Percentiles rank a stretch among this genome's conserved stretches.
phyloP scores from a whole-genome alignment of 2,797 vertebrate genomes.

The Periparus ater region DNA sequence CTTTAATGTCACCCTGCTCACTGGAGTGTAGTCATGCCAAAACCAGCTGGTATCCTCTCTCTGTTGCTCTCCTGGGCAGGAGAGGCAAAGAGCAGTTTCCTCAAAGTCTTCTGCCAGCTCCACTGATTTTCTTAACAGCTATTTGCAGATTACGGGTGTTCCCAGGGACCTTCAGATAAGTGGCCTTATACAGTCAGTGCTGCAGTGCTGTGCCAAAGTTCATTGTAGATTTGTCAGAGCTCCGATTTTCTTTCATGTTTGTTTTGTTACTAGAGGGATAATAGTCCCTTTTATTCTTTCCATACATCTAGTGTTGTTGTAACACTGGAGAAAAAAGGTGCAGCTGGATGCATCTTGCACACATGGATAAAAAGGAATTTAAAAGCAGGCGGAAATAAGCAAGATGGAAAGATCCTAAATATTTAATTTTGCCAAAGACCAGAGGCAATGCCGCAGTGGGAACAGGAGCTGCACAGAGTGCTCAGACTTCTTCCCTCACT shows the following conservation, averaged over 20 bases:
- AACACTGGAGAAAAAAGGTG: neutral
- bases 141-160: constrained; percentile 46
- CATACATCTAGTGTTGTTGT: neutral
- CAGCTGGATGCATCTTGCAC: neutral
- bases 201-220: constrained; percentile 42
- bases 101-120: neutral
- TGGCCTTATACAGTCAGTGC: neutral
- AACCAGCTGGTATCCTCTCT: constrained; percentile 12
- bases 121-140: constrained; percentile 27
- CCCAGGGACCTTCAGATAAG: constrained; percentile 39
- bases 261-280: constrained; percentile 28
- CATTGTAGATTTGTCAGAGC: constrained; percentile 2
- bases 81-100: constrained; percentile 12
- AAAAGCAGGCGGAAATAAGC: neutral
- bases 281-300: constrained; percentile 32
- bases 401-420: constrained; percentile 13
- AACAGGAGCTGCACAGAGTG: neutral
- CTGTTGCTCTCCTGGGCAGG: neutral
- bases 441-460: neutral
- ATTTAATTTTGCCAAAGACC: neutral
- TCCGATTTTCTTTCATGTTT: constrained; percentile 33
- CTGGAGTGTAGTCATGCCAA: constrained; percentile 44
- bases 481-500: neutral
- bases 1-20: constrained; percentile 40
- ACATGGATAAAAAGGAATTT: neutral